Conservation (phyloP, 1,140 invertebrate genomes). For the Sarcophaga bullata region DNA sequence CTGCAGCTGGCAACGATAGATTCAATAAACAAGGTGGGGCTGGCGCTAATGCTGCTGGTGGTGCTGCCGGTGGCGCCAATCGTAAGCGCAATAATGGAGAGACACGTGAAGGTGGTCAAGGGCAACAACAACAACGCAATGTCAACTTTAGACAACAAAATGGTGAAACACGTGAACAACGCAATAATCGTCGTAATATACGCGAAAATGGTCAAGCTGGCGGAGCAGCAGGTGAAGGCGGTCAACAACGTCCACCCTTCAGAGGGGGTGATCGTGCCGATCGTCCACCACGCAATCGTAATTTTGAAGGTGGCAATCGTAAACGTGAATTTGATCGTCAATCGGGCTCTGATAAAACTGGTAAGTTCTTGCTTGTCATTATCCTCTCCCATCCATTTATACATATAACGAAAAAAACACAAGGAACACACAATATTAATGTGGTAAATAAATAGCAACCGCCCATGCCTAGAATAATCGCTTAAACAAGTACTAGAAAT, state of each 20-base stretch:
- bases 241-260: conserved; percentile 63
- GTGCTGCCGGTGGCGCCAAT: conserved; percentile 37
- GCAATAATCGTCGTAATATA: conserved; percentile 77
- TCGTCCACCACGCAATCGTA: conserved; percentile 66
- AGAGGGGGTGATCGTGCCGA: conserved; percentile 54
- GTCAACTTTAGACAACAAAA: conserved; percentile 64
- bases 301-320: conserved; percentile 73
- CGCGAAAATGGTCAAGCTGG: conserved; percentile 71
- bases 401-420: too few relatives aligned
- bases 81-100: conserved; percentile 41
- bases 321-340: conserved; percentile 95
- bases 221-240: conserved; percentile 67
- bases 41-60: conserved; percentile 45
- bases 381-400: too few relatives aligned
- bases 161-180: conserved; percentile 75
- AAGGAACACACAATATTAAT: too few relatives aligned
- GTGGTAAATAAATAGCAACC: too few relatives aligned
- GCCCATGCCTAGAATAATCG: too few relatives aligned
- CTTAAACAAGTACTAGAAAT: too few relatives aligned
- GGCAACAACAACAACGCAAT: conserved; percentile 58
- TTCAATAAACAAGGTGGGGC: conserved; percentile 55
- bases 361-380: conserved; percentile 66
- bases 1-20: conserved; percentile 44
- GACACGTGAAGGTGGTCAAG: conserved; percentile 61
- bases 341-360: conserved; percentile 92